These are phyloP conservation scores for Episyrphus balteatus DNA, from an alignment of 1,140 invertebrate genomes.

Conservation along the genomic window DNA sequence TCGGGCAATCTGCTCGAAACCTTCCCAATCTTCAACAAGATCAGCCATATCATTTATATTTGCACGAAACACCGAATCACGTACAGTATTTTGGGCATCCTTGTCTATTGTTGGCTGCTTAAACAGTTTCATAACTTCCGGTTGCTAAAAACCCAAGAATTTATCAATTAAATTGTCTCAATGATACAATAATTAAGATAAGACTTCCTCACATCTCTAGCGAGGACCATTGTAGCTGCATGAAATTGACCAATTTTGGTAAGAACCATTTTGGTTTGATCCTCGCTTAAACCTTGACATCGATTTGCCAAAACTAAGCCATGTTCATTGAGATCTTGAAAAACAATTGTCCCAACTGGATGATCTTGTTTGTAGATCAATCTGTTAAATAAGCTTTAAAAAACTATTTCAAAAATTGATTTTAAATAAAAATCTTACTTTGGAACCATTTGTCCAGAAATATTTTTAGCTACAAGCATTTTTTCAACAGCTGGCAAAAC, in stretches of 20 bases:
- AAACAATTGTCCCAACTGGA: not conserved
- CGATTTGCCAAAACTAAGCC: not conserved
- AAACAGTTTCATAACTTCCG: constrained; percentile 18
- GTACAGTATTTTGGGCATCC: constrained; percentile 15
- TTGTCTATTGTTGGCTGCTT: constrained; percentile 24
- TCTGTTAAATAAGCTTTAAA: too few relatives aligned
- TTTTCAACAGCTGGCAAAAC: too few relatives aligned
- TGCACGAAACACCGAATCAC: constrained; percentile 24
- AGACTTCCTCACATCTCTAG: not conserved
- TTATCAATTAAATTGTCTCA: too few relatives aligned
- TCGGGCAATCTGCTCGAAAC: constrained; percentile 31
- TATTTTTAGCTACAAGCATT: too few relatives aligned
- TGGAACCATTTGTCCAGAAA: too few relatives aligned
- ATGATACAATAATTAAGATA: too few relatives aligned
- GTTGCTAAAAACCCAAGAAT: constrained; percentile 12
- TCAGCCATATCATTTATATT: constrained; percentile 16
- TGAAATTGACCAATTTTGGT: constrained; percentile 1
- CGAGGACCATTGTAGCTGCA: not conserved
- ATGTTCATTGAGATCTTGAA: constrained; percentile 1
- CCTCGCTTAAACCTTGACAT: not conserved
- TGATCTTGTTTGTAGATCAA: too few relatives aligned
- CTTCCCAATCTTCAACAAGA: constrained; percentile 36
- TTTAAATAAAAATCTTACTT: too few relatives aligned
- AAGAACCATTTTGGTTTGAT: not conserved
- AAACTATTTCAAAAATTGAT: too few relatives aligned